Evolutionary conservation across 1,140 invertebrate species (phyloP), one percentile per base, ranked within the genome.

Genomic region (Telenomus remus): DNA sequence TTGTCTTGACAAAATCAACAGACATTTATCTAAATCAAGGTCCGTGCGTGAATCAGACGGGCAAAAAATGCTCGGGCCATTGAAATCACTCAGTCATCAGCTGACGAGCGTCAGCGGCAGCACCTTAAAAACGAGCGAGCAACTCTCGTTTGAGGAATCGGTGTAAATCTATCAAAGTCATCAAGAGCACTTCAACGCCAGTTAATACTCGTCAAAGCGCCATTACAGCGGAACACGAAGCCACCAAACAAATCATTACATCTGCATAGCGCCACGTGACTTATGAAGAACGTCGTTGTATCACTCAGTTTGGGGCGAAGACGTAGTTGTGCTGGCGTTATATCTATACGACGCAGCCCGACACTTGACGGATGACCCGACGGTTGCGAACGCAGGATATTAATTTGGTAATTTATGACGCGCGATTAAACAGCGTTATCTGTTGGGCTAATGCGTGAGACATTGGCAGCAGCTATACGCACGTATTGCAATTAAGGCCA

Each of bases 361-460:
- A 87, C 85, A 83, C 72, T 82, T 88, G 87, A 87, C 82, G 84
- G 83, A 88, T 88, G 82, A 81, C 81, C 82, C 78, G 54, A 69
- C 78, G 61, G 80, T 82, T 79, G 79, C 79, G 78, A 82, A 83
- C 79, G 79, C 81, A 79, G 84, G 82, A 86, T 88, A 87, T 87
- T 86, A 87, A 87, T 88, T 88, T 87, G 82, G 81, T 86, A 87
- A 87, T 88, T 87, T 88, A 88, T 86, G 84, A 80, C 72, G 64
- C 66, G 80, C 85, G 85, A 87, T 88, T 87, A 87, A 85, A 81
- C 82, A 82, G 72, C 80, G 84, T 81, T 87, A 86, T 85, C 82
- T 83, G 83, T 84, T 80, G 68, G 74, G 77, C 82, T 87, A 88
- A 87, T 86, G 85, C 81, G 81, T 76, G 81, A 86, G 81, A 79